These are phyloP conservation scores for Bombus impatiens DNA, from an alignment of 1,140 invertebrate species.

Conservation along the genomic window DNA sequence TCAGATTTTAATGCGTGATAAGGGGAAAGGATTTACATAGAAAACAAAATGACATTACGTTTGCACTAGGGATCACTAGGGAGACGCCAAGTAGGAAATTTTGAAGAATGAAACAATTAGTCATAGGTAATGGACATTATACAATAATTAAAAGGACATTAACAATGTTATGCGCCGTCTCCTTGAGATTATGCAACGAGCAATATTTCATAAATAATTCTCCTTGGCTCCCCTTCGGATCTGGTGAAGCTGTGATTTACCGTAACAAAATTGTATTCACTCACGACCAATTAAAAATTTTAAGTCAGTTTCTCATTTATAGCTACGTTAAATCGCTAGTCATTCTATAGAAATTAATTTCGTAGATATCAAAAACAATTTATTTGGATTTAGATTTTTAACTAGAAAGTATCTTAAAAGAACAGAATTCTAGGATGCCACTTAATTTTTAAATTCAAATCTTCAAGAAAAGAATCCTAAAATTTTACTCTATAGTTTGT, in stretches of 20 bases:
- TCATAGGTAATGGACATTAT: neutral
- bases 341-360: too few relatives aligned
- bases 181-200: slow-evolving; percentile 29
- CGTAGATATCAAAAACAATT: too few relatives aligned
- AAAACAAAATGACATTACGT: neutral
- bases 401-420: too few relatives aligned
- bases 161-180: neutral
- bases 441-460: too few relatives aligned
- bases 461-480: too few relatives aligned
- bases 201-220: slow-evolving; percentile 34
- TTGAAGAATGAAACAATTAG: slow-evolving; percentile 7
- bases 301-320: too few relatives aligned
- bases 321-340: too few relatives aligned
- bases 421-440: too few relatives aligned
- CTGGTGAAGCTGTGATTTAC: neutral
- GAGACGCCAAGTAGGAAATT: too few relatives aligned
- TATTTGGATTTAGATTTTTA: too few relatives aligned
- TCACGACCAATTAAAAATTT: too few relatives aligned
- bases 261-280: neutral
- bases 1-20: neutral
- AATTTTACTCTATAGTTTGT: too few relatives aligned
- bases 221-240: neutral
- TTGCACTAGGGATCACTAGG: neutral
- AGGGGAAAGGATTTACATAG: neutral
- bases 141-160: neutral